Conservation (phyloP, 2,888 invertebrate species). For the Euzetes globulus region DNA sequence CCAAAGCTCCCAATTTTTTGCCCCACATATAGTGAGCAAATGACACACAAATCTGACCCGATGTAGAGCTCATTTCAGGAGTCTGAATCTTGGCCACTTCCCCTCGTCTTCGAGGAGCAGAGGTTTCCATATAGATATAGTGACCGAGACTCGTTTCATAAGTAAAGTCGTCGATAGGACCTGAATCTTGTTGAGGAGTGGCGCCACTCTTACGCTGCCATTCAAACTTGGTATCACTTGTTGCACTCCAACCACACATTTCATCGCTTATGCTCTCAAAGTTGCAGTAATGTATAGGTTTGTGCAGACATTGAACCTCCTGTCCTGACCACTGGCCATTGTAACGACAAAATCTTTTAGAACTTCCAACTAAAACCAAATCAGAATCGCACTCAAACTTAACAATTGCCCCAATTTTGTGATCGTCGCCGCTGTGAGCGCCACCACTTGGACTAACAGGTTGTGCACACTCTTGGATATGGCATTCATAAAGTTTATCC, state of each 20-base stretch:
- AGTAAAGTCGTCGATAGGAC: slow-evolving; percentile 27
- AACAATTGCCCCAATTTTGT: slow-evolving; percentile 7
- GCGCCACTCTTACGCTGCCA: slow-evolving; percentile 2
- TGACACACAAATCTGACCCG: background rate
- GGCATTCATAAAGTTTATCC: slow-evolving; percentile 23
- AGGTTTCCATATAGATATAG: slow-evolving; percentile 12
- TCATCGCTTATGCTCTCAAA: slow-evolving; percentile 15
- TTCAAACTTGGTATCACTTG: background rate
- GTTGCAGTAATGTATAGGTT: slow-evolving; percentile 9
- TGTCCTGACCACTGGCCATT: slow-evolving; percentile 30
- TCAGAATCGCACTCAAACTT: slow-evolving; percentile 10
- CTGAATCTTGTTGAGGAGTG: background rate
- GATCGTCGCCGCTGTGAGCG: background rate
- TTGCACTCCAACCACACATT: slow-evolving; percentile 20
- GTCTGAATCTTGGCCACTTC: background rate
- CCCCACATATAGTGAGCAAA: slow-evolving; percentile 32
- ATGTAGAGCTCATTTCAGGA: background rate
- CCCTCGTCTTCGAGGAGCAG: background rate
- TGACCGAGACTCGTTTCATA: slow-evolving; percentile 11
- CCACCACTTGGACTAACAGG: background rate
- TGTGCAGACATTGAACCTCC: background rate
- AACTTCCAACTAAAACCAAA: slow-evolving; percentile 10
- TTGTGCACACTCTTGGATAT: background rate
- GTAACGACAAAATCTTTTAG: background rate
- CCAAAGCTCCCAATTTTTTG: background rate